phyloP scores from a whole-genome alignment of 1,140 invertebrate species.

The Zaprionus ornatus region DNA sequence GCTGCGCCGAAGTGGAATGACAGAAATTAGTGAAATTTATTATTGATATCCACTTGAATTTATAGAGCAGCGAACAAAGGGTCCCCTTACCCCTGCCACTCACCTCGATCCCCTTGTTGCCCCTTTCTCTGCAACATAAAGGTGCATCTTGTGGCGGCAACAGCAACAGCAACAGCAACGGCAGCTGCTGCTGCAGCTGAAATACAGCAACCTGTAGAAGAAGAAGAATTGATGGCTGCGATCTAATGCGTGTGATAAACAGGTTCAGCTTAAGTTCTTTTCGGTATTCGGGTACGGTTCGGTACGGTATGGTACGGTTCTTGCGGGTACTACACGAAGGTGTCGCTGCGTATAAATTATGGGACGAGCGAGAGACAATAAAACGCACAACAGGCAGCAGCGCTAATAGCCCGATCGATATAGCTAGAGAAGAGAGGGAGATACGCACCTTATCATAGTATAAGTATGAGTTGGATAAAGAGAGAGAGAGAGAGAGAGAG shows the following conservation, averaged over 20 bases:
- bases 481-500: neutral
- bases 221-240: conserved; percentile 54
- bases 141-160: conserved; percentile 65
- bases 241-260: conserved; percentile 81
- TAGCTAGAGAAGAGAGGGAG: conserved; percentile 25
- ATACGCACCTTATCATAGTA: neutral
- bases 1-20: conserved; percentile 67
- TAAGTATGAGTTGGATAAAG: neutral
- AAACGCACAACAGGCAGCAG: conserved; percentile 80
- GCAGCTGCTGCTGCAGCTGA: conserved; percentile 73
- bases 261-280: conserved; percentile 57
- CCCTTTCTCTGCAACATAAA: conserved; percentile 42
- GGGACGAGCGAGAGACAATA: conserved; percentile 68
- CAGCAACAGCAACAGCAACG: conserved; percentile 9
- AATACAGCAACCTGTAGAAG: conserved; percentile 20
- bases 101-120: neutral
- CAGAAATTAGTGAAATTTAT: conserved; percentile 84
- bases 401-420: conserved; percentile 71
- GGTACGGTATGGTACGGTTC: neutral
- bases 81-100: conserved; percentile 14
- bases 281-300: conserved; percentile 24
- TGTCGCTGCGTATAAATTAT: conserved; percentile 80
- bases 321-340: conserved; percentile 35
- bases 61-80: conserved; percentile 83
- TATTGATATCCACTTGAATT: conserved; percentile 84